Base-by-base conservation (phyloP, 2,113 vertebrate genomes). In the Chloebia gouldiae region DNA sequence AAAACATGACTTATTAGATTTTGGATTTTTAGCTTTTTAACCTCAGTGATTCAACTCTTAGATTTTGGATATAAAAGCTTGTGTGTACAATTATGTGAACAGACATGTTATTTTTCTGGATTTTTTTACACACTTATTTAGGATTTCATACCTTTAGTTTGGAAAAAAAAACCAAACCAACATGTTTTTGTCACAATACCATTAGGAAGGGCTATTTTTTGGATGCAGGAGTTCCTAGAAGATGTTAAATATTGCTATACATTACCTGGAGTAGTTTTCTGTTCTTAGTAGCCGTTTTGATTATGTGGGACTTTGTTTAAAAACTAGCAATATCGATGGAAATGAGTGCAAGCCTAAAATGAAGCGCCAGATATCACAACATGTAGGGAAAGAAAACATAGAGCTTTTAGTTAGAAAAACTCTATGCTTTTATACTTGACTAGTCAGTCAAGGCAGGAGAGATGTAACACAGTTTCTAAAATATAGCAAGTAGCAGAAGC, bases 221-320 rank as follows among this genome's bases (percentile, higher is more conserved):
- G 47, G 4, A 33, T 88, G 25, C 28, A 70, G 15, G 3, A 49
- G 14, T 15, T 13, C 7, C 47, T 73, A 31, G 45, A 60, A 75
- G 30, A 25, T 50, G 35, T 1, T 35, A 54, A 37, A 4, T 17
- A 56, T 24, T 40, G 14, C 17, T 80, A 4, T 1, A 1, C 9
- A 19, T 59, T 60, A 12, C 16, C 42, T 42, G 17, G 11, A 72
- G 11, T n/a, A 53, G 14, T 11, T 12, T 83, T 76, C 10, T 70
- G 11, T 65, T 93, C 33, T 83, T 23, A 88, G 33, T 10, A 73
- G 33, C 30, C 54, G 10, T 73, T 92, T 83, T 71, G 12, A 59
- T 63, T 56, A 11, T 7, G 9, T 54, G 13, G 20, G 19, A 88
- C 39, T 87, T 86, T 35, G 14, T 42, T 28, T 53, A n/a, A 69